Evolutionary conservation across 2,113 vertebrate genomes (phyloP).

Genomic region (Calonectris borealis): DNA sequence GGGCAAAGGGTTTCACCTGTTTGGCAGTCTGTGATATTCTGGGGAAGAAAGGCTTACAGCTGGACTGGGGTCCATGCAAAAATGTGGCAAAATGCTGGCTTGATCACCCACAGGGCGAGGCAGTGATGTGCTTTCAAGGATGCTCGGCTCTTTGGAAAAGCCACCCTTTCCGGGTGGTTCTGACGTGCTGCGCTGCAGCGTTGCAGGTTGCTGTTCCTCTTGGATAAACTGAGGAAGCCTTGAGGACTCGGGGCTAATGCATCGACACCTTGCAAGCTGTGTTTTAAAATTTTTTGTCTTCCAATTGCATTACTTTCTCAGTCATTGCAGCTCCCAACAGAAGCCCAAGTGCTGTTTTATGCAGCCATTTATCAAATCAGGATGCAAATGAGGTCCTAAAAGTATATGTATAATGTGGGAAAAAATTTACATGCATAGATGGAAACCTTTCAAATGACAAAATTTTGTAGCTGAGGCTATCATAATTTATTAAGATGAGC

Average conservation of each 20-base stretch:
- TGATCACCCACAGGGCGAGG: neutral
- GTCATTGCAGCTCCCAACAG: neutral
- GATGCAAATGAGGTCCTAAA: neutral
- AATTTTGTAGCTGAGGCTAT: neutral
- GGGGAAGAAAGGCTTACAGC: neutral
- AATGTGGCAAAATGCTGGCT: neutral
- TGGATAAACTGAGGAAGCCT: neutral
- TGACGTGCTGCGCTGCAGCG: rapidly evolving
- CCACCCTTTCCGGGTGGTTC: neutral
- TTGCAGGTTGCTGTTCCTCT: neutral
- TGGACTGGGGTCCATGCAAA: neutral
- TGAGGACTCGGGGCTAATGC: neutral
- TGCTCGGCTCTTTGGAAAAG: neutral
- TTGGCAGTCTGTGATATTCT: neutral
- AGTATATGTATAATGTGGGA: neutral
- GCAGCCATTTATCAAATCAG: neutral
- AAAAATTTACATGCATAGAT: neutral
- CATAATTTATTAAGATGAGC: neutral
- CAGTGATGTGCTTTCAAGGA: neutral
- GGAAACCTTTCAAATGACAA: neutral
- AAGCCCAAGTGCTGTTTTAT: neutral
- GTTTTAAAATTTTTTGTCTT: neutral
- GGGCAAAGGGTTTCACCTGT: neutral
- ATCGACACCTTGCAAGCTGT: neutral
- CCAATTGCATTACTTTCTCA: neutral